Evolutionary conservation across 2,797 vertebrate species (phyloP), one percentile per base, ranked within the genome.

Genomic region (Eulemur rubriventer): DNA sequence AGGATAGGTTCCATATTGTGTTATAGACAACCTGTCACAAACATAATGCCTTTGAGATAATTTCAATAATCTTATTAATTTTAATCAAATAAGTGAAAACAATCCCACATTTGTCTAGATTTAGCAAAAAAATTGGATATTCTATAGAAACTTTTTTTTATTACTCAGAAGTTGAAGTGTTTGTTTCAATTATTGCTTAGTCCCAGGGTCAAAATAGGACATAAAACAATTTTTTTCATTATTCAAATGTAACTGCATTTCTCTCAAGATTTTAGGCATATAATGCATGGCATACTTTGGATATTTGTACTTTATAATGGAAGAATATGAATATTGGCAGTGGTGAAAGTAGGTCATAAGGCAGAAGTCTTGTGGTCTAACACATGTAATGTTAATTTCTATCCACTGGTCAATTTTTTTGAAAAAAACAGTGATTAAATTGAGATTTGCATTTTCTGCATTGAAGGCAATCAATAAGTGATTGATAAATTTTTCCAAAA

Each of bases 401-500:
- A 86, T 69, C 5, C 38, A 79, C 11, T 48, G 18, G n/a, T 12
- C 43, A 61, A 46, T 24, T 88, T 84, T 87, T 94, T 85, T 35
- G n/a, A 28, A 30, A 30, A 38, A 85, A 81, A 38, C 33, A 22
- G 20, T 65, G 26, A 50, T 91, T 65, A 94, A 81, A n/a, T 5
- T 35, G 35, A 87, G 67, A 92, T 84, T 82, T 93, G 38, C 9
- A 79, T 95, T 76, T 87, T 82, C 52, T 28, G 6, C 67, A 90
- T 12, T 72, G 33, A 84, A 87, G 4, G 20, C 10, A 86, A 82
- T 82, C 38, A 50, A 75, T 63, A 48, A 63, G 4, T 35, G 26
- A 41, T 5, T 72, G 55, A 72, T 81, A n/a, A 86, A 35, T 30
- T 83, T 96, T 95, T 95, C 22, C 69, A 17, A 80, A 55, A 95